Conservation (phyloP, 2,797 vertebrate genomes). For the Anguilla pacifica region DNA sequence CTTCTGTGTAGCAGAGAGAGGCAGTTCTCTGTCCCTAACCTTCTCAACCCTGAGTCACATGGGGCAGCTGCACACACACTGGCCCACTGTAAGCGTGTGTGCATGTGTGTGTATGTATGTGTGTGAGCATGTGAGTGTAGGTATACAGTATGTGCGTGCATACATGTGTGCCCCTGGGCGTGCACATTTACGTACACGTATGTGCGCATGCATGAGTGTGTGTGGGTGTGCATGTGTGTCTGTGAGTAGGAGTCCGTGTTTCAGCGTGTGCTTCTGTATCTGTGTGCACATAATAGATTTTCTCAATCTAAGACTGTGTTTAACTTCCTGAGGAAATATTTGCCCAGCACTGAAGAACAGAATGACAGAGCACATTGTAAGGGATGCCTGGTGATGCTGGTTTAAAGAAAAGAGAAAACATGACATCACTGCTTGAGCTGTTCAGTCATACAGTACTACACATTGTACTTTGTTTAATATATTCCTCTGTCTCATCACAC, state of each 20-base stretch:
- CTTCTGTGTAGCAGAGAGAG: background rate
- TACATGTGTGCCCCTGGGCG: no score
- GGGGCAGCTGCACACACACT: conserved; percentile 3
- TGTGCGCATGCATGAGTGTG: background rate
- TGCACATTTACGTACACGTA: background rate
- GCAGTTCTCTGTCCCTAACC: background rate
- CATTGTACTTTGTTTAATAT: conserved; percentile 45
- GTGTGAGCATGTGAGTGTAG: conserved; percentile 12
- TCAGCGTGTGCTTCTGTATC: background rate
- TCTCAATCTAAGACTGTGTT: background rate
- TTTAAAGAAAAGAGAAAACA: background rate
- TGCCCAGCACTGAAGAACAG: background rate
- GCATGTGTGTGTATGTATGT: background rate
- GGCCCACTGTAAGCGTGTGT: conserved; percentile 9
- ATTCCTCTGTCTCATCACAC: conserved; percentile 36
- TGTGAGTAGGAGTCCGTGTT: conserved; percentile 20
- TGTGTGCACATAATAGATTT: background rate
- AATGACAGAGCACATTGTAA: conserved; percentile 15
- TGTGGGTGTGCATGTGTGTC: background rate
- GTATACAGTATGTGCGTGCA: background rate
- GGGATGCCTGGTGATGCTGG: conserved; percentile 12
- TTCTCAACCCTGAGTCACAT: background rate
- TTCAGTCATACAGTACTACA: conserved; percentile 39
- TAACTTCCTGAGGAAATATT: conserved; percentile 14
- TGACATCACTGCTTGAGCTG: background rate